Conservation (phyloP, 2,113 vertebrate genomes). For the Xiphophorus hellerii region DNA sequence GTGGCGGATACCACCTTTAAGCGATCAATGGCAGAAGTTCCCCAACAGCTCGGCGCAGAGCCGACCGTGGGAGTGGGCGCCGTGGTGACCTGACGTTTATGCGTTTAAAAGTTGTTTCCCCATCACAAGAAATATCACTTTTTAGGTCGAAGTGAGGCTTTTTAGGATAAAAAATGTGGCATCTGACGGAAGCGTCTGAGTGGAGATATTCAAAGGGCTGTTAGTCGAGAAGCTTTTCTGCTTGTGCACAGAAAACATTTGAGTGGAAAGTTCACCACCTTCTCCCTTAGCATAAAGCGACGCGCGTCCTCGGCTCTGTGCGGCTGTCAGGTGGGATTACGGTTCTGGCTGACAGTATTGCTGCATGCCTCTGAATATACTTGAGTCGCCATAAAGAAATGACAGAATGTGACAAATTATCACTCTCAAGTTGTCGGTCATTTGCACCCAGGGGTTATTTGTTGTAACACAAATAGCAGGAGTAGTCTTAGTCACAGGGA, state of each 20-base stretch:
- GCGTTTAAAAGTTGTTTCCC: constrained; percentile 19
- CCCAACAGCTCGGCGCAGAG: constrained; percentile 56
- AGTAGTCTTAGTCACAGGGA: constrained; percentile 48
- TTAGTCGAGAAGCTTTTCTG: not conserved
- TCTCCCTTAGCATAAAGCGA: constrained; percentile 20
- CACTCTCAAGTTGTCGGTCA: constrained; percentile 69
- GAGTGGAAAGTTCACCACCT: constrained; percentile 47
- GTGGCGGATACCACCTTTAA: constrained; percentile 66
- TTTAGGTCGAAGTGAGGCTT: not conserved
- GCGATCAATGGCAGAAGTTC: constrained; percentile 75
- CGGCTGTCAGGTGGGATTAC: constrained; percentile 53
- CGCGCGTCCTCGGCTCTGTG: constrained; percentile 28
- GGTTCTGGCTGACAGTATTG: constrained; percentile 31
- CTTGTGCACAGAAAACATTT: not conserved
- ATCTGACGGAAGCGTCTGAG: constrained; percentile 5
- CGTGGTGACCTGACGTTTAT: constrained; percentile 21
- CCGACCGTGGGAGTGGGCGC: constrained; percentile 25
- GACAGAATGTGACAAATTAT: constrained; percentile 67
- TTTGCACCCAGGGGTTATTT: constrained; percentile 61
- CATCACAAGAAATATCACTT: not conserved
- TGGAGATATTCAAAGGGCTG: constrained; percentile 7
- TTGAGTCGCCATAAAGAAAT: constrained; percentile 46
- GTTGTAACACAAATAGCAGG: constrained; percentile 69
- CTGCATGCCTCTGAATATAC: constrained; percentile 25
- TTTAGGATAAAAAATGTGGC: not conserved